Evolutionary conservation across 2,113 vertebrate species (phyloP).

Genomic region (Carassius auratus): DNA sequence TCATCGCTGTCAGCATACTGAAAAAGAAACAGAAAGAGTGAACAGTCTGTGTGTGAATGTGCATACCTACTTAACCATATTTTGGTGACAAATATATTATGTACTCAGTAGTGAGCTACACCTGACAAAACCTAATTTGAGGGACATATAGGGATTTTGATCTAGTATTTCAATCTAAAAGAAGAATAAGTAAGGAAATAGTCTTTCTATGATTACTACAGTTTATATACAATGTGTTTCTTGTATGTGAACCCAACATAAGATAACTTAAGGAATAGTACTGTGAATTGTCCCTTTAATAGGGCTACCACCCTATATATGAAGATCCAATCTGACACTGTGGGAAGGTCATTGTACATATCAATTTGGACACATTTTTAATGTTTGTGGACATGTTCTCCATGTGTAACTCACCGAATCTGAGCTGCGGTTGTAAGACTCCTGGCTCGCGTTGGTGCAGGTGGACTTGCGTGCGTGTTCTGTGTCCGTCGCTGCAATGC

Average conservation of each 20-base stretch:
- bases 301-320: background rate
- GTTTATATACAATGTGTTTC: background rate
- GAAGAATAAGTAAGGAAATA: background rate
- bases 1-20: slow-evolving; percentile 91
- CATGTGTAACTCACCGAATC: slow-evolving; percentile 82
- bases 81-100: background rate
- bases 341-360: background rate
- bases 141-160: background rate
- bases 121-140: background rate
- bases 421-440: slow-evolving; percentile 86
- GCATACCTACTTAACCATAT: background rate
- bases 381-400: background rate
- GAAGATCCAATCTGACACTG: background rate
- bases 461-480: slow-evolving; percentile 82
- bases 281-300: background rate
- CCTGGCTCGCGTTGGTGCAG: slow-evolving; percentile 82
- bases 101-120: background rate
- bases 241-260: background rate
- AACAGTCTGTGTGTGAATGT: background rate
- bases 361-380: background rate
- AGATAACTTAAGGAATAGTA: background rate
- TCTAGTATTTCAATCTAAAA: background rate
- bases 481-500: slow-evolving; percentile 72
- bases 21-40: slow-evolving; percentile 38
- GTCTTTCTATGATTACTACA: background rate